These are phyloP conservation scores for Platygyra sinensis DNA, from an alignment of 64 coral and sea anemone species.

Conservation along the genomic window DNA sequence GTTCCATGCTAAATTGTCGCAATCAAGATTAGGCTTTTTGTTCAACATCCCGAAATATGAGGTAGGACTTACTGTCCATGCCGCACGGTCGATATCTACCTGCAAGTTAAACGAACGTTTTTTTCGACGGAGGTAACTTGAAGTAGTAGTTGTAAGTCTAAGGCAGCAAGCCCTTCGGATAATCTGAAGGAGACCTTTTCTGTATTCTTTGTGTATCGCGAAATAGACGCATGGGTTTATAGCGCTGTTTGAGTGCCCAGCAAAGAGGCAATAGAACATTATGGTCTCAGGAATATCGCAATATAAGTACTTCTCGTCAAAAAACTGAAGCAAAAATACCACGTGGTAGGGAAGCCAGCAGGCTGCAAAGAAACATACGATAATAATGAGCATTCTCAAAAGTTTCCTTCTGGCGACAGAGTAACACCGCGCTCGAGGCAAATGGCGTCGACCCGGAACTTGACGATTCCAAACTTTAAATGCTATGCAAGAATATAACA, in stretches of 20 bases:
- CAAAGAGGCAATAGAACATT: conserved; percentile 27
- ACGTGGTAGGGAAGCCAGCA: conserved; percentile 63
- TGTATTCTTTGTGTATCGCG: conserved; percentile 39
- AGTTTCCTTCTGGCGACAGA: conserved; percentile 36
- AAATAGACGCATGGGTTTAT: conserved; percentile 63
- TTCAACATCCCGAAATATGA: background rate
- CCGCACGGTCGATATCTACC: background rate
- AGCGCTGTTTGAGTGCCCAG: conserved; percentile 53
- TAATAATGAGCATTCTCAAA: conserved; percentile 54
- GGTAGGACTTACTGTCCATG: background rate
- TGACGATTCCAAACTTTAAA: conserved; percentile 39
- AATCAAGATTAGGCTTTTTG: background rate
- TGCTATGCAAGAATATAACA: conserved; percentile 29
- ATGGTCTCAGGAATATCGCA: conserved; percentile 2
- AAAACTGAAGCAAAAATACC: conserved; percentile 34
- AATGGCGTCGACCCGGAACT: conserved; percentile 32
- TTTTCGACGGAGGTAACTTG: background rate
- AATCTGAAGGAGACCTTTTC: conserved; percentile 15
- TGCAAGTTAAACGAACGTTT: background rate
- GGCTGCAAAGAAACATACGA: conserved; percentile 45
- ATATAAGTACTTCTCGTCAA: background rate
- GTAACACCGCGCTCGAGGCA: background rate
- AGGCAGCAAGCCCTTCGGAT: conserved; percentile 1
- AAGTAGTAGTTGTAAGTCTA: background rate
- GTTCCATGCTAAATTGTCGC: background rate